Evolutionary conservation across 2,888 invertebrate species (phyloP), one percentile per base, ranked within the genome.

Genomic region (Sisyra nigra): DNA sequence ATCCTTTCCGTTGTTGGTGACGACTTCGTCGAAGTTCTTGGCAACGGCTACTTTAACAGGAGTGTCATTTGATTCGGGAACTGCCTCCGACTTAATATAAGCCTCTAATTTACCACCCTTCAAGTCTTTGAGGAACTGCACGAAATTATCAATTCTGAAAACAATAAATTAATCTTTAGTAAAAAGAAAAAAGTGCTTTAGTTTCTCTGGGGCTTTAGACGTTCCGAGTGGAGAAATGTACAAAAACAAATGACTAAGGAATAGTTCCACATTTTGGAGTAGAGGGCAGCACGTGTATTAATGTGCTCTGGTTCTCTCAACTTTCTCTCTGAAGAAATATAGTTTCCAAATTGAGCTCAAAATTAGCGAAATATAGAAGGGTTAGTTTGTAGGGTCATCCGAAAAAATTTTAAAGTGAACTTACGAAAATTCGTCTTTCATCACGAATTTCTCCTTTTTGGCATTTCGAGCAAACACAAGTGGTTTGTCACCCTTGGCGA

Each of bases 21-120:
- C 91, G 44, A 94, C 69, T 44, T 96, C 87, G 58, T 94, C 85
- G 66, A 97, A 98, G 71, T 96, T 98, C 68, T 91, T 91, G 48
- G 83, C 97, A 7, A 99, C 98, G 3, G 89, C 92, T 32, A 92
- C 79, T 55, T 78, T 85, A 1, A 91, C 88, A 8, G 80, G 79
- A 0, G 80, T 85, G 54, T 79, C 79, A 56, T 91, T 88, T 47
- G 70, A 72, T 47, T 82, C 86, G 3, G 98, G 98, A 29, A 94
- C 65, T 0, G 87, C 67, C 60, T 99, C 97, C 1, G 97, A 98
- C 65, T 98, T 99, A 50, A 97, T 63, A 66, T 86, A 94, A 0
- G 94, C 82, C 55, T 91, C 88, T 50, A 97, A 61, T 52, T 83
- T 81, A 39, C 80, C 88, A 46, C 72, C 82, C 48, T 86, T 65